These are phyloP conservation scores for Coracias cyanogaster DNA, from an alignment of 2,797 vertebrate genomes.

Conservation along the genomic window DNA sequence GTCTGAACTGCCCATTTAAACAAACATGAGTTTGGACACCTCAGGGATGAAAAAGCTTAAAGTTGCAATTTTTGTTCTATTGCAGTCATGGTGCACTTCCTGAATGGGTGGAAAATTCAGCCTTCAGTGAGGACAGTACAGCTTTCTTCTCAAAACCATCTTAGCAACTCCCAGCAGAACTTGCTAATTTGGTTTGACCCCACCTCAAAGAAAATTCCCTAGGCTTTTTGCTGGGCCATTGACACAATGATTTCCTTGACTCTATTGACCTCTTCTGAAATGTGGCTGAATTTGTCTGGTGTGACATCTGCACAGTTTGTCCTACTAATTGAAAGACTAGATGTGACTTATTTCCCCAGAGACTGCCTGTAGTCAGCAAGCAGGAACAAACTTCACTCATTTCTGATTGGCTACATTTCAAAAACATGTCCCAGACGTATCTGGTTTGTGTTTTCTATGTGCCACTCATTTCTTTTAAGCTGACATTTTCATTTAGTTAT, in stretches of 20 bases:
- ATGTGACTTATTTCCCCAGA: conserved; percentile 45
- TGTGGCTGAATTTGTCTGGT: not conserved
- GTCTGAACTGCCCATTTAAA: not conserved
- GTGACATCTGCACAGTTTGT: conserved; percentile 25
- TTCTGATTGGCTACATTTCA: conserved; percentile 43
- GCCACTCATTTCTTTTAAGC: conserved; percentile 36
- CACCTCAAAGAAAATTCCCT: not conserved
- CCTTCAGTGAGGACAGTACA: not conserved
- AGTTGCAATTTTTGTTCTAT: accelerated
- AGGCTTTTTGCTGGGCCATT: not conserved
- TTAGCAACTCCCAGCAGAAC: not conserved
- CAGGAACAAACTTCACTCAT: conserved; percentile 12
- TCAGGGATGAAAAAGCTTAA: not conserved
- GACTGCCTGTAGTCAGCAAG: not conserved
- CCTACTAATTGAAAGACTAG: conserved; percentile 46
- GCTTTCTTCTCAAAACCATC: not conserved
- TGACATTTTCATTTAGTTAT: conserved; percentile 51
- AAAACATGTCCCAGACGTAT: not conserved
- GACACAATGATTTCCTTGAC: conserved; percentile 13
- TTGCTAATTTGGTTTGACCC: not conserved
- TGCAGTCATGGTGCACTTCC: not conserved
- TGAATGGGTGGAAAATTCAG: not conserved
- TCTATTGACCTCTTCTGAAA: conserved; percentile 66
- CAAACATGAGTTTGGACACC: accelerated
- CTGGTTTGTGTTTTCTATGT: conserved; percentile 13